Conservation (phyloP, 2,113 vertebrate genomes). For the Castor canadensis region DNA sequence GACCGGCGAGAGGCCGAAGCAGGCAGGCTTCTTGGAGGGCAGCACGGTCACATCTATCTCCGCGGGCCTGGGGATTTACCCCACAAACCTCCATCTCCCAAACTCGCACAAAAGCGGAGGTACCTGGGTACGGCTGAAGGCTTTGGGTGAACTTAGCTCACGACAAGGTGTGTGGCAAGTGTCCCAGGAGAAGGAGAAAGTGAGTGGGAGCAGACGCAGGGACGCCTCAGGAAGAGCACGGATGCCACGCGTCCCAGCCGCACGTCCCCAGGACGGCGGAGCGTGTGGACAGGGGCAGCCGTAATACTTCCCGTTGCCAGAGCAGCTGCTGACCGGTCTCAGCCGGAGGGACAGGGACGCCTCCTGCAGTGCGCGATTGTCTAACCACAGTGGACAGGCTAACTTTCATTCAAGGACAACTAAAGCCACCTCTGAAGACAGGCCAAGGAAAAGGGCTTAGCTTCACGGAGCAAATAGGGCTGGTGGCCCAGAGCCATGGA, state of each 20-base stretch:
- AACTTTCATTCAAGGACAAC: no score
- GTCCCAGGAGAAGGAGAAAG: no score
- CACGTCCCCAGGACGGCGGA: background rate
- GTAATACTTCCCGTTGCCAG: no score
- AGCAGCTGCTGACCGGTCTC: background rate
- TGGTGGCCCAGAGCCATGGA: background rate
- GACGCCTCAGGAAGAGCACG: background rate
- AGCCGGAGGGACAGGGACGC: no score
- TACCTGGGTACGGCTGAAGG: background rate
- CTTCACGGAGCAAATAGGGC: background rate
- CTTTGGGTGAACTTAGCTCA: background rate
- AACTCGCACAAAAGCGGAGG: background rate
- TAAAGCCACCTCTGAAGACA: background rate
- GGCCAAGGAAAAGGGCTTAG: background rate
- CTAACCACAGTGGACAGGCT: background rate
- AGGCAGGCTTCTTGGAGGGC: background rate
- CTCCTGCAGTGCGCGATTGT: background rate
- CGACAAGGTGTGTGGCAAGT: rapidly evolving
- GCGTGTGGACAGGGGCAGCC: no score
- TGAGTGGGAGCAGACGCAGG: background rate
- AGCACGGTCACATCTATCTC: background rate
- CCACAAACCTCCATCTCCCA: background rate
- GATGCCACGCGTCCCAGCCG: background rate
- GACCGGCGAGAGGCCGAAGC: background rate
- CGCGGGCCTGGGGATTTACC: background rate